Conservation (phyloP, 2,113 vertebrate species). For the Amphiprion percula region DNA sequence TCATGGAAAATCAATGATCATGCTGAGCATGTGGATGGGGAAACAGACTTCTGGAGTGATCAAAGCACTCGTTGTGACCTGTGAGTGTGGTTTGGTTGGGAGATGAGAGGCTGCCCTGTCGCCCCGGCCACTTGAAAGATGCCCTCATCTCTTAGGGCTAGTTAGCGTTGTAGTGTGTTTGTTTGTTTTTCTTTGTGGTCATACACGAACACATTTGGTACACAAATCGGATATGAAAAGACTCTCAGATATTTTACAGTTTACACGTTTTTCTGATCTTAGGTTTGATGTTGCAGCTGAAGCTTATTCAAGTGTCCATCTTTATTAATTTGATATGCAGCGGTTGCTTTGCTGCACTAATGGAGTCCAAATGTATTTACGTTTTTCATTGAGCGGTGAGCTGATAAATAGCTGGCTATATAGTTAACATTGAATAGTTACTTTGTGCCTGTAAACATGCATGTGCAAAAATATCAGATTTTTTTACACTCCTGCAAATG, state of each 20-base stretch:
- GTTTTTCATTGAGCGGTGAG: constrained; percentile 30
- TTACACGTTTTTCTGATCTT: constrained; percentile 19
- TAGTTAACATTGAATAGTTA: constrained; percentile 7
- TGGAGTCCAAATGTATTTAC: constrained; percentile 7
- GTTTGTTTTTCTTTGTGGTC: constrained; percentile 73
- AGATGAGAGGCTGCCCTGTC: constrained; percentile 69
- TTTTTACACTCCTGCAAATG: constrained; percentile 14
- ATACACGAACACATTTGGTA: constrained; percentile 3
- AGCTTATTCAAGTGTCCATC: constrained; percentile 21
- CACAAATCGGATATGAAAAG: constrained; percentile 44
- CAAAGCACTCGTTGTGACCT: constrained; percentile 73
- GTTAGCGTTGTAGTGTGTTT: constrained; percentile 62
- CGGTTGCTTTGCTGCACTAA: background rate
- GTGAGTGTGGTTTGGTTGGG: constrained; percentile 41
- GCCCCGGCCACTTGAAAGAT: constrained; percentile 68
- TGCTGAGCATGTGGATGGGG: constrained; percentile 63
- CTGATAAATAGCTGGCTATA: constrained; percentile 9
- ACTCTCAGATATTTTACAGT: constrained; percentile 28
- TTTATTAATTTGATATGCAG: constrained; percentile 2
- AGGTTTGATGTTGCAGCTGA: constrained; percentile 28
- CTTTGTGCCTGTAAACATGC: constrained; percentile 1
- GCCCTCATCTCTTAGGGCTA: constrained; percentile 52
- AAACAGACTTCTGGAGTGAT: constrained; percentile 67
- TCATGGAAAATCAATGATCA: constrained; percentile 69
- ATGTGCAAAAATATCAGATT: constrained; percentile 13